These are phyloP conservation scores for Orientallactaga sibirica DNA, from an alignment of 2,797 vertebrate species.

Conservation along the genomic window DNA sequence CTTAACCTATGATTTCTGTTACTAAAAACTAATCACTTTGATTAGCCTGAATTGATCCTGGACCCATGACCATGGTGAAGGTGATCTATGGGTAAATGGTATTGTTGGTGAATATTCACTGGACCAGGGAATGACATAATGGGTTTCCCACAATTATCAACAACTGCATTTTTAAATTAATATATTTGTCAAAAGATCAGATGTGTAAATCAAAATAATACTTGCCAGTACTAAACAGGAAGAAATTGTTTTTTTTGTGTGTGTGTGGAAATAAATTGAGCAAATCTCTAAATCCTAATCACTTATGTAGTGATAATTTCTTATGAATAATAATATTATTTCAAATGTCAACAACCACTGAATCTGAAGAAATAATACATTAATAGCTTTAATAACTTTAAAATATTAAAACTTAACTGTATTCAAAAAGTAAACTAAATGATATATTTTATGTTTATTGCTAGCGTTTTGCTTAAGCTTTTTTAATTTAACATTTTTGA, in stretches of 20 bases:
- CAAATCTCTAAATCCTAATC: background rate
- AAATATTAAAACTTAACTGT: background rate
- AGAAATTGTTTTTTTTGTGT: background rate
- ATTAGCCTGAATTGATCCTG: background rate
- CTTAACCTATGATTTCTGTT: background rate
- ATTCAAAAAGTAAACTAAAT: background rate
- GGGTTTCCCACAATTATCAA: background rate
- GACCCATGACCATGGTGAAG: background rate
- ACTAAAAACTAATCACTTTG: background rate
- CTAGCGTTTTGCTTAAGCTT: too few relatives aligned
- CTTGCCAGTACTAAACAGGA: background rate
- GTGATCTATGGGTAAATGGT: background rate
- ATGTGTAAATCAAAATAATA: background rate
- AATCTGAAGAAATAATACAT: background rate
- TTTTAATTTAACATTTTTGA: too few relatives aligned
- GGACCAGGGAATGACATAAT: background rate
- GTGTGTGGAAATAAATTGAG: background rate
- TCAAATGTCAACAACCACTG: background rate
- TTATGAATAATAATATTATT: background rate
- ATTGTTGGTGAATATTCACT: background rate
- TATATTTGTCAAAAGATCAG: background rate
- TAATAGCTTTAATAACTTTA: background rate
- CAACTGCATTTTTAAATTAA: background rate
- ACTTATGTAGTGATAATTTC: background rate
- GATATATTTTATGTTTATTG: too few relatives aligned